Evolutionary conservation across 2,888 invertebrate genomes (phyloP).

Genomic region (Daptonema setosum): DNA sequence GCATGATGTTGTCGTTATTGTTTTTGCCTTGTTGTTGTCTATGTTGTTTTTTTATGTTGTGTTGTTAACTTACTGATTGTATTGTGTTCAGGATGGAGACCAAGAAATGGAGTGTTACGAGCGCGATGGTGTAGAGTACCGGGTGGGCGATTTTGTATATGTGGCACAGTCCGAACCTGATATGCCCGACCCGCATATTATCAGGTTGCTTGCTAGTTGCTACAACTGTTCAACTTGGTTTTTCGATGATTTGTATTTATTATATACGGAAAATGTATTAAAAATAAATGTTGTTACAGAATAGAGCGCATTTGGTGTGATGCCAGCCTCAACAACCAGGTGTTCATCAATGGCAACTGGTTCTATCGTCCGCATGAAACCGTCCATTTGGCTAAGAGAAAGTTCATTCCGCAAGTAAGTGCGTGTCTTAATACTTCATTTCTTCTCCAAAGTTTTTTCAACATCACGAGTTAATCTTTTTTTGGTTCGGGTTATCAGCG

Average conservation of each 20-base stretch:
- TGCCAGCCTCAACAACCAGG: slow-evolving; percentile 43
- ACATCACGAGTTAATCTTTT: too few relatives aligned
- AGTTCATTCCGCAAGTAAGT: slow-evolving; percentile 60
- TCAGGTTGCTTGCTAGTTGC: too few relatives aligned
- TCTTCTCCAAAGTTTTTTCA: too few relatives aligned
- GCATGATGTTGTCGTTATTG: neutral
- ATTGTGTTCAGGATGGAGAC: slow-evolving; percentile 14
- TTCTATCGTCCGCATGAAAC: slow-evolving; percentile 83
- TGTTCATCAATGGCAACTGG: slow-evolving; percentile 55
- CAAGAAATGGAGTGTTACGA: slow-evolving; percentile 24
- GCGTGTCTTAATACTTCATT: neutral
- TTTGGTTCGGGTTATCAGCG: too few relatives aligned
- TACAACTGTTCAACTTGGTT: too few relatives aligned
- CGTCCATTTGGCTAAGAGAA: slow-evolving; percentile 74
- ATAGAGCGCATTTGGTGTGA: slow-evolving; percentile 75
- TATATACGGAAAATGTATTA: too few relatives aligned
- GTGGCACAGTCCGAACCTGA: slow-evolving; percentile 40
- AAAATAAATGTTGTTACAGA: too few relatives aligned
- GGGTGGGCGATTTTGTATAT: slow-evolving; percentile 76
- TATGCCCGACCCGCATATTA: slow-evolving; percentile 50
- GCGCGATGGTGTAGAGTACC: slow-evolving; percentile 50
- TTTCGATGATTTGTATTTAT: too few relatives aligned
- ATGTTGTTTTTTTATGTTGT: too few relatives aligned
- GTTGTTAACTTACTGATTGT: neutral
- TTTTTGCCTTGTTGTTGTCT: neutral